Evolutionary conservation across 2,888 invertebrate species (phyloP).

Genomic region (Notocelia uddmanniana): DNA sequence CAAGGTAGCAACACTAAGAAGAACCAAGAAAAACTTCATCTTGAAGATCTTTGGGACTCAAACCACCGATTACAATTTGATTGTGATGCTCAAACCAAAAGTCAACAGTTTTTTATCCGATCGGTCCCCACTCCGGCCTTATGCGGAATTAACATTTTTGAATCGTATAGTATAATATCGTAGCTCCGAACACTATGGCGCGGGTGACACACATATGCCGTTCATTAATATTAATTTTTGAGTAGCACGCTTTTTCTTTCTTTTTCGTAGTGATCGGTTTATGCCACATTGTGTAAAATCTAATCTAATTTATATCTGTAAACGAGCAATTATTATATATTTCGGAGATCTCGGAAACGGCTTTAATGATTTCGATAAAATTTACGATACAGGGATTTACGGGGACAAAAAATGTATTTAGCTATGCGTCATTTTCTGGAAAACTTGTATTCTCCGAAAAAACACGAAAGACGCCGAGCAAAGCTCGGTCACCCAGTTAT

Average conservation of each 20-base stretch:
- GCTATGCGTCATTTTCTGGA: too few relatives aligned
- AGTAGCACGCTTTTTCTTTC: conserved; percentile 67
- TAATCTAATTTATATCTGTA: too few relatives aligned
- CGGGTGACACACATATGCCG: conserved; percentile 73
- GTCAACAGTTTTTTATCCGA: conserved; percentile 81
- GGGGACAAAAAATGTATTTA: too few relatives aligned
- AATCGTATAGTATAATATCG: conserved; percentile 67
- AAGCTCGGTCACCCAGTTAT: too few relatives aligned
- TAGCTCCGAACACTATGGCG: conserved; percentile 71
- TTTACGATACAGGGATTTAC: too few relatives aligned
- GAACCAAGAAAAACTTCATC: conserved; percentile 73
- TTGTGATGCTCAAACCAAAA: conserved; percentile 75
- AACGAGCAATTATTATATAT: too few relatives aligned
- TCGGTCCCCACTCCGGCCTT: conserved; percentile 73
- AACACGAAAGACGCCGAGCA: too few relatives aligned
- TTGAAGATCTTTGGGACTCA: conserved; percentile 58
- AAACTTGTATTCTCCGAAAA: too few relatives aligned
- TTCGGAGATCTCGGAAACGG: too few relatives aligned
- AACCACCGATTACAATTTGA: conserved; percentile 71
- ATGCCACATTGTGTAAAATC: conserved; percentile 62
- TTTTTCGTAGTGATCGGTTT: conserved; percentile 59
- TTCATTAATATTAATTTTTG: conserved; percentile 77
- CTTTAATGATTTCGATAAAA: too few relatives aligned
- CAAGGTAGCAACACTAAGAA: conserved; percentile 68
- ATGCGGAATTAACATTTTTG: conserved; percentile 76